Evolutionary conservation across 1,140 invertebrate genomes (phyloP), one percentile per base, ranked within the genome.

Genomic region (Caenorhabditis inopinata): DNA sequence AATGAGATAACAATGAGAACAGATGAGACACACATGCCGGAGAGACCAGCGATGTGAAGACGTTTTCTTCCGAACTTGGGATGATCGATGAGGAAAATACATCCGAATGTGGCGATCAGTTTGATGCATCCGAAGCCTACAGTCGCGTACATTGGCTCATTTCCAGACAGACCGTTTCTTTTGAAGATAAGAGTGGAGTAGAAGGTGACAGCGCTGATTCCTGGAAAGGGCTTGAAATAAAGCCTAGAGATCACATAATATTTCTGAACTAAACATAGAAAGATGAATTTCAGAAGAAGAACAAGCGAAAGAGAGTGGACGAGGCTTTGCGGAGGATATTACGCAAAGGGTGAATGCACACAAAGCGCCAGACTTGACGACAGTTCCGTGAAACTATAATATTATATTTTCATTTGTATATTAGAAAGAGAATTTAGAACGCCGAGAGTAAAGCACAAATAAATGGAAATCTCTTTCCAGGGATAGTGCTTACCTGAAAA

Each of bases 141-240:
- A 18, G 82, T 83, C 1, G 79, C 79, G 32, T 82, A 83, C 38
- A 83, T 73, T 18, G 82, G 74, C 29, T 53, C 38, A 25, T 83
- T 48, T n/a, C 68, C 76, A 29, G 27, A 32, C 2, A 82, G 46
- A 16, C 62, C 62, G n/a, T 77, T 73, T 18, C 23, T 18, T 58
- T 38, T 49, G 82, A 83, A 83, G n/a, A 83, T 83, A 4, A 73
- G 32, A 16, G 81, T 78, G 7, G 81, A 83, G 32, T 82, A 83
- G 82, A 83, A 83, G 53, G 83, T 83, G 18, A 73, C 35, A 11
- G 49, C 68, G 21, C 21, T 35, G 76, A 80, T 78, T n/a, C 27
- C 78, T 42, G 16, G 11, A 80, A 53, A 68, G n/a, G n/a, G n/a
- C n/a, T n/a, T 42, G 38, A 14, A 42, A 42, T 42, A 42, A 5